Conservation (phyloP, 2,888 invertebrate genomes). For the Phalera bucephala region DNA sequence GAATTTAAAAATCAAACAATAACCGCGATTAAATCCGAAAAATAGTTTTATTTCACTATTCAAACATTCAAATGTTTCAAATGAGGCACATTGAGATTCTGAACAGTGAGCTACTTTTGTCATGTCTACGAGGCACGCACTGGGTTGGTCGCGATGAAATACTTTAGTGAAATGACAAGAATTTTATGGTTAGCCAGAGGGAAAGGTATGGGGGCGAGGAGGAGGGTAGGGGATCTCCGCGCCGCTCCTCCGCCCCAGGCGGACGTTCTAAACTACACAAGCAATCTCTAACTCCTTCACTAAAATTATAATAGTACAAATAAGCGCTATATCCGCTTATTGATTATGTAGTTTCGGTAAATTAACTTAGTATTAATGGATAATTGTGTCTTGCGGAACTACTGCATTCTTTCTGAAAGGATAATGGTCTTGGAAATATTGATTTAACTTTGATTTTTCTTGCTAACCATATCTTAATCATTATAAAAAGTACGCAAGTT, state of each 20-base stretch:
- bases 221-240: too few species aligned
- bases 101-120: too few species aligned
- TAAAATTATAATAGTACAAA: too few species aligned
- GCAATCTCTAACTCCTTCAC: slow-evolving; percentile 1
- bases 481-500: too few species aligned
- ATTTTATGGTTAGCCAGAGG: slow-evolving; percentile 30
- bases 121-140: slow-evolving; percentile 23
- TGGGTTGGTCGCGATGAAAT: slow-evolving; percentile 36
- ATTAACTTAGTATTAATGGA: slow-evolving; percentile 5
- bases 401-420: slow-evolving; percentile 1
- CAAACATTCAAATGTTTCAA: too few species aligned
- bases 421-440: background rate
- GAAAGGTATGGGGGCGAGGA: too few species aligned
- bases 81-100: too few species aligned
- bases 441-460: too few species aligned
- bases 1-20: too few species aligned
- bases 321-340: slow-evolving; percentile 1
- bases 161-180: slow-evolving; percentile 53
- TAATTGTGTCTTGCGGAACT: slow-evolving; percentile 7
- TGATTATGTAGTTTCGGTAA: slow-evolving; percentile 20
- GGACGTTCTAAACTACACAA: slow-evolving; percentile 12
- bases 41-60: too few species aligned
- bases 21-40: too few species aligned
- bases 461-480: too few species aligned
- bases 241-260: slow-evolving; percentile 8